Conservation (phyloP, 2,797 vertebrate species). For the Micrastur ruficollis region DNA sequence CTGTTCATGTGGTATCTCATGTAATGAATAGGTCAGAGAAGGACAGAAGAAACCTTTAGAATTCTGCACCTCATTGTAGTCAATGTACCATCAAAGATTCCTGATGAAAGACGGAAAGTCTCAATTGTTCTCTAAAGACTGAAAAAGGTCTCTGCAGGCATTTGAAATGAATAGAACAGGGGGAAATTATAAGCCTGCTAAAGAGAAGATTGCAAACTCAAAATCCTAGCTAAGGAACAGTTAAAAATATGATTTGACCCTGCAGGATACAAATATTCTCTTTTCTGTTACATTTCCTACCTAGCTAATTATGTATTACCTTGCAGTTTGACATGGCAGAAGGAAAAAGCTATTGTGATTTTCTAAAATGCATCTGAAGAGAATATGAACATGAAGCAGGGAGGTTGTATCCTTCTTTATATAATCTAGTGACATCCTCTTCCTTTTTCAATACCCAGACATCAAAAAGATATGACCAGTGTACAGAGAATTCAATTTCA, state of each 20-base stretch:
- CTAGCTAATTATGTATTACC: slow-evolving; percentile 21
- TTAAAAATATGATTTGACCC: slow-evolving; percentile 17
- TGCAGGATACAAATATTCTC: slow-evolving; percentile 23
- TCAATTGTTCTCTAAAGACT: slow-evolving; percentile 31
- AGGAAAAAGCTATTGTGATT: not conserved
- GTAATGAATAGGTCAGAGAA: slow-evolving; percentile 19
- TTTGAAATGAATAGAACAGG: slow-evolving; percentile 25
- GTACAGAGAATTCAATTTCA: slow-evolving; percentile 4
- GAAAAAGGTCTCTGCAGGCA: slow-evolving; percentile 21
- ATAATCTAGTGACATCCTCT: not conserved
- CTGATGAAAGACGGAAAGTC: slow-evolving; percentile 5
- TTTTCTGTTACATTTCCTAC: slow-evolving; percentile 10
- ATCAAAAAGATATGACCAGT: not conserved
- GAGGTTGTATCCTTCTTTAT: not conserved
- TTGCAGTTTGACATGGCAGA: not conserved
- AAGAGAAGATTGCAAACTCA: not conserved
- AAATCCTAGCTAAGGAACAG: not conserved
- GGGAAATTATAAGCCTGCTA: not conserved
- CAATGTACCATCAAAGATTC: not conserved
- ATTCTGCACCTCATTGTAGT: slow-evolving; percentile 12
- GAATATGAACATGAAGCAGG: not conserved
- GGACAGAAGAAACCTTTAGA: slow-evolving; percentile 20
- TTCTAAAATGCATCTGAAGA: not conserved
- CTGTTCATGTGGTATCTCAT: not conserved
- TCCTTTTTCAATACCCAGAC: not conserved